phyloP scores from a whole-genome alignment of 2,888 invertebrate species.

The Drosophila fungiperda region DNA sequence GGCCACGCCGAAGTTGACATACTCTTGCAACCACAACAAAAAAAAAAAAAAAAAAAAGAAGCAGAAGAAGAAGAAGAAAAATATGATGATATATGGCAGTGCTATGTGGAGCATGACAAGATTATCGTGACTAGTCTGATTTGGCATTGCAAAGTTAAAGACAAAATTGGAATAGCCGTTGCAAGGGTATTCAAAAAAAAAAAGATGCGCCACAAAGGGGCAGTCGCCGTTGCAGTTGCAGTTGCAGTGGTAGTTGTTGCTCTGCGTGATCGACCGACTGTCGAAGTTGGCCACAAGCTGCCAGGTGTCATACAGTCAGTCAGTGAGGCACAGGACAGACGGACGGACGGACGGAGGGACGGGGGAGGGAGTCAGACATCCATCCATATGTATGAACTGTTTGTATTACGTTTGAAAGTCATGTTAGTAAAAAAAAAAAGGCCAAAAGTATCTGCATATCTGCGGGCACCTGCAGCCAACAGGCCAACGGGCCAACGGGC shows the following conservation, averaged over 20 bases:
- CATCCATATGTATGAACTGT: slow-evolving; percentile 77
- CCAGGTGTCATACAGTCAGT: slow-evolving; percentile 44
- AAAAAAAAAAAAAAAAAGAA: not conserved
- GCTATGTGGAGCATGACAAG: not conserved
- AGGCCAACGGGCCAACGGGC: not conserved
- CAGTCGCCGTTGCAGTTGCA: not conserved
- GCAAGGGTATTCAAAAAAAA: not conserved
- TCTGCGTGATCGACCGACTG: slow-evolving; percentile 78
- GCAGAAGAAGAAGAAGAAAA: not conserved
- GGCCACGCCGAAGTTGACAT: not conserved
- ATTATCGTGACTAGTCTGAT: not conserved
- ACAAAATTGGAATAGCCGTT: not conserved
- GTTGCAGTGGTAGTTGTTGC: slow-evolving; percentile 33
- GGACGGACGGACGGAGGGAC: not conserved
- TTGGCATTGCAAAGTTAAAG: not conserved
- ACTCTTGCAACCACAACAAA: not conserved
- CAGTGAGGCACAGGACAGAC: slow-evolving; percentile 10
- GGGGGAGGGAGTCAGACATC: slow-evolving; percentile 18
- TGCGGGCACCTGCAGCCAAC: slow-evolving; percentile 62
- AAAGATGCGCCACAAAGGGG: slow-evolving; percentile 47
- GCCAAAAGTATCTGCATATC: slow-evolving; percentile 68
- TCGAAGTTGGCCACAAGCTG: slow-evolving; percentile 63
- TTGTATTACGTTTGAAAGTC: slow-evolving; percentile 79
- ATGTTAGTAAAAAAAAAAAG: slow-evolving; percentile 51
- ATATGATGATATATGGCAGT: not conserved